These are phyloP conservation scores for Spea multiplicata DNA, from an alignment of 2,113 vertebrate species.

Conservation along the genomic window DNA sequence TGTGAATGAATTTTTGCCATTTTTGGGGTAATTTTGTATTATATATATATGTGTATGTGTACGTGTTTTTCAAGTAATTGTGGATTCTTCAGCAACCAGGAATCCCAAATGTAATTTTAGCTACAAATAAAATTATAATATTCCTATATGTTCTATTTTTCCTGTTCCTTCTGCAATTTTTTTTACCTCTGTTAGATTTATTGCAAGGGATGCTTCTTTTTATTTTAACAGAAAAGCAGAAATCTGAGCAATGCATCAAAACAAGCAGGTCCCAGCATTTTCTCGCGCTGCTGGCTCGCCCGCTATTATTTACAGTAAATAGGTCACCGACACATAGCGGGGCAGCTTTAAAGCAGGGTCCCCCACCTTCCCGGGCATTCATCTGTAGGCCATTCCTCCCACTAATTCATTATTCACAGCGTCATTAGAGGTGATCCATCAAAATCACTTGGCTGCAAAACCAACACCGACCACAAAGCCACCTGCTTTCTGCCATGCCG, in stretches of 20 bases:
- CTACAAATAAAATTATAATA: no score
- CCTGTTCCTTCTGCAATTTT: not conserved
- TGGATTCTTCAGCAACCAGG: no score
- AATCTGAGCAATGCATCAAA: not conserved
- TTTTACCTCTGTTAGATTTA: not conserved
- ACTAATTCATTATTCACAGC: slow-evolving; percentile 37
- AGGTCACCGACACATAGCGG: slow-evolving; percentile 19
- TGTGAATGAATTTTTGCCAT: no score
- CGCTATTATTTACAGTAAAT: slow-evolving; percentile 40
- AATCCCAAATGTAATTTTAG: no score
- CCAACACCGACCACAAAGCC: slow-evolving; percentile 18
- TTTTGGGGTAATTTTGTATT: no score
- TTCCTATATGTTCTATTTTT: no score
- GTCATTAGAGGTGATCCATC: slow-evolving; percentile 24
- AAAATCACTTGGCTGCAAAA: not conserved
- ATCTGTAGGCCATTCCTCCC: slow-evolving; percentile 21
- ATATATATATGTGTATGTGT: no score
- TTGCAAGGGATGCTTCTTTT: slow-evolving; percentile 1
- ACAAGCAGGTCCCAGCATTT: slow-evolving; percentile 11
- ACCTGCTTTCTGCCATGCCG: not conserved
- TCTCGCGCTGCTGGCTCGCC: not conserved
- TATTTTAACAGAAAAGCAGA: not conserved
- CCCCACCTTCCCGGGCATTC: slow-evolving; percentile 17
- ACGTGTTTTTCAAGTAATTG: no score
- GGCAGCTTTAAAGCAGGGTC: not conserved